Evolutionary conservation across 1,140 invertebrate genomes (phyloP).

Genomic region (Brachionus calyciflorus): DNA sequence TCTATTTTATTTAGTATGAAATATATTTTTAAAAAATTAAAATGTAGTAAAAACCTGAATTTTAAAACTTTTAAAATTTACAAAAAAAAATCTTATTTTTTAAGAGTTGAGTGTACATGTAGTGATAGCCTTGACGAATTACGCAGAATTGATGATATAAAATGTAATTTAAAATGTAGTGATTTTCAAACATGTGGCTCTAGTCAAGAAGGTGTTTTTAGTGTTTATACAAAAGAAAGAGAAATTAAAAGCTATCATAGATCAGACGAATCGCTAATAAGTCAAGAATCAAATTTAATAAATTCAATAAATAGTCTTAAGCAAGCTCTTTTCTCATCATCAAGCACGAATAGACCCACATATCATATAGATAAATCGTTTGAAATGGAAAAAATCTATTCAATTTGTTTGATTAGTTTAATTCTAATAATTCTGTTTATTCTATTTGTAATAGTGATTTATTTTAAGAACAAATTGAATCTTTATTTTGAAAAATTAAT

Average conservation of each 20-base stretch:
- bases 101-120: slow-evolving; percentile 15
- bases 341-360: not conserved
- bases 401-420: not conserved
- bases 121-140: not conserved
- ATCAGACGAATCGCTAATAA: not conserved
- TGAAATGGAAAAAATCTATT: not conserved
- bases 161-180: slow-evolving; percentile 12
- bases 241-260: not conserved
- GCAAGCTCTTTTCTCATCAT: not conserved
- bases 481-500: no score
- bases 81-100: not conserved
- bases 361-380: not conserved
- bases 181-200: slow-evolving; percentile 1
- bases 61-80: no score
- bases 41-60: no score
- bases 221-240: slow-evolving; percentile 5
- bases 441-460: not conserved
- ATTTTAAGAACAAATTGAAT: slow-evolving; percentile 1
- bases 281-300: not conserved
- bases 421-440: not conserved
- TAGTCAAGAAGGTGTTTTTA: not conserved
- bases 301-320: not conserved
- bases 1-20: no score
- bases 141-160: not conserved
- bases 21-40: no score